Conservation (phyloP, 2,888 invertebrate genomes). For the Stenoptilia bipunctidactyla region DNA sequence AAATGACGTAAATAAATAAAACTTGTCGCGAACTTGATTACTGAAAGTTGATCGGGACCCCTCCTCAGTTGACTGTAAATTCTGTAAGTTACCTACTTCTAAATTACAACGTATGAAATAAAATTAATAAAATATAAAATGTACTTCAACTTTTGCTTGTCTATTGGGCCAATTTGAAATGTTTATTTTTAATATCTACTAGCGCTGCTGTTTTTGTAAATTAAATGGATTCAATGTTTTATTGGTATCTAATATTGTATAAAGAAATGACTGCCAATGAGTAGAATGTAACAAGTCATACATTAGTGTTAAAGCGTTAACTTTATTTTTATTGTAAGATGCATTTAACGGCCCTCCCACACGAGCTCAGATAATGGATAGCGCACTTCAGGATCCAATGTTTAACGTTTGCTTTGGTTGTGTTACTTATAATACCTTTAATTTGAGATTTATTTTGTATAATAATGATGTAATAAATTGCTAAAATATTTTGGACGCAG, state of each 20-base stretch:
- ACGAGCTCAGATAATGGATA: slow-evolving; percentile 39
- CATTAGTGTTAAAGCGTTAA: slow-evolving; percentile 34
- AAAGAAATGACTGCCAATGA: slow-evolving; percentile 41
- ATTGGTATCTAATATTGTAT: too few species aligned
- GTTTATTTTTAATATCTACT: slow-evolving; percentile 49
- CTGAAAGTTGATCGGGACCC: too few species aligned
- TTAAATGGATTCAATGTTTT: too few species aligned
- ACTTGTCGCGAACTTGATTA: too few species aligned
- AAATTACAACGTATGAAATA: too few species aligned
- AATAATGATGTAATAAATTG: slow-evolving; percentile 68
- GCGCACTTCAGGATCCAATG: slow-evolving; percentile 58
- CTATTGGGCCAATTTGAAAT: slow-evolving; percentile 46
- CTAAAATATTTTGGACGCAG: slow-evolving; percentile 33
- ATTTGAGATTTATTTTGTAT: slow-evolving; percentile 70
- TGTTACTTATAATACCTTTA: slow-evolving; percentile 67
- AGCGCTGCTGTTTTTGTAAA: slow-evolving; percentile 16
- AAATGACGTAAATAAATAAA: too few species aligned
- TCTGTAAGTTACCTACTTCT: too few species aligned
- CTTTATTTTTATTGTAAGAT: slow-evolving; percentile 34
- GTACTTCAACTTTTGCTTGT: slow-evolving; percentile 31
- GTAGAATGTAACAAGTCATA: slow-evolving; percentile 49
- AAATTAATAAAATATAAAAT: slow-evolving; percentile 4
- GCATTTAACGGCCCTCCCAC: slow-evolving; percentile 49
- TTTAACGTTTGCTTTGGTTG: slow-evolving; percentile 69
- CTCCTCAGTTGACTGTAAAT: too few species aligned